These are phyloP conservation scores for Aculops lycopersici DNA, from an alignment of 1,140 invertebrate species.

Conservation along the genomic window DNA sequence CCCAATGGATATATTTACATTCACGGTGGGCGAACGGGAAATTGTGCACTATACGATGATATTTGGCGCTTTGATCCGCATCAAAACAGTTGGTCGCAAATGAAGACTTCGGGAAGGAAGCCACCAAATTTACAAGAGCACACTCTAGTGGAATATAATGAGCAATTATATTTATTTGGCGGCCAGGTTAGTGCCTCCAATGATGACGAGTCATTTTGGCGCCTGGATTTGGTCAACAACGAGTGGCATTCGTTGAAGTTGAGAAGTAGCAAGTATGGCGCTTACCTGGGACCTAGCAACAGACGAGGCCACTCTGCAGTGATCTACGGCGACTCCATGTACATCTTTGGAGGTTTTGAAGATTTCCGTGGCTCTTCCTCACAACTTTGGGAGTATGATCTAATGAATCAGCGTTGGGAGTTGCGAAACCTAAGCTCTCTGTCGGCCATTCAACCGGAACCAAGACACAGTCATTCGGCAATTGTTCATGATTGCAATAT, in stretches of 20 bases:
- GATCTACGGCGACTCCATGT: slow-evolving; percentile 38
- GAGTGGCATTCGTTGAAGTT: neutral
- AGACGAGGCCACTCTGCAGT: slow-evolving; percentile 47
- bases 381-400: slow-evolving; percentile 59
- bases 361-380: slow-evolving; percentile 47
- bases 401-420: slow-evolving; percentile 26
- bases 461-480: slow-evolving; percentile 49
- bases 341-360: slow-evolving; percentile 60
- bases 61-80: slow-evolving; percentile 48
- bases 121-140: slow-evolving; percentile 51
- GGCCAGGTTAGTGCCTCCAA: slow-evolving; percentile 48
- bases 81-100: slow-evolving; percentile 20
- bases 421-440: slow-evolving; percentile 9
- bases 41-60: slow-evolving; percentile 38
- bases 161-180: slow-evolving; percentile 48
- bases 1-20: slow-evolving; percentile 38
- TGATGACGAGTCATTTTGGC: slow-evolving; percentile 47
- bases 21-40: slow-evolving; percentile 43
- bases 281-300: slow-evolving; percentile 26
- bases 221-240: slow-evolving; percentile 37
- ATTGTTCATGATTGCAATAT: slow-evolving; percentile 39
- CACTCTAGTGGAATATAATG: slow-evolving; percentile 30
- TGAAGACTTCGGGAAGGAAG: slow-evolving; percentile 22
- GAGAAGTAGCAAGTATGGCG: neutral
- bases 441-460: slow-evolving; percentile 21